These are phyloP conservation scores for Etheostoma spectabile DNA, from an alignment of 2,113 vertebrate genomes.

Conservation along the genomic window DNA sequence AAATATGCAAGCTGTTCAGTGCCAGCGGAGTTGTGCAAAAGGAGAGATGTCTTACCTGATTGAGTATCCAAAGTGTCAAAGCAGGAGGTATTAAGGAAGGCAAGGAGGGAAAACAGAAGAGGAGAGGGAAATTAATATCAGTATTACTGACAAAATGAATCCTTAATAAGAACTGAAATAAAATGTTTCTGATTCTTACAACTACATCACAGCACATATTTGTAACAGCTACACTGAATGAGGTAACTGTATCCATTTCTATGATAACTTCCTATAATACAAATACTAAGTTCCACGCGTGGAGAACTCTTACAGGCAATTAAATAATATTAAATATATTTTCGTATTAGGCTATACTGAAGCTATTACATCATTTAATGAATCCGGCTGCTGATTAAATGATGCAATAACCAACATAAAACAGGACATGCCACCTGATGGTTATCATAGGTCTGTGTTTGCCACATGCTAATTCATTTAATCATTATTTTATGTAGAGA, in stretches of 20 bases:
- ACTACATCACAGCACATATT: neutral
- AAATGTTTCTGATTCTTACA: neutral
- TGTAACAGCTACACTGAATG: neutral
- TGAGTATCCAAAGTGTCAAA: slow-evolving; percentile 36
- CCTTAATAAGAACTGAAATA: neutral
- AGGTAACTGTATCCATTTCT: neutral
- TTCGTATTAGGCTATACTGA: neutral
- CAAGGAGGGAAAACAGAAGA: slow-evolving; percentile 22
- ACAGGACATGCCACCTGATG: slow-evolving; percentile 18
- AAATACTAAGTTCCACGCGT: neutral
- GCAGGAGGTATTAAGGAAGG: slow-evolving; percentile 12
- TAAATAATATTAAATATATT: neutral
- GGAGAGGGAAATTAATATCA: slow-evolving; percentile 27
- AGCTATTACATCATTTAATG: slow-evolving; percentile 24
- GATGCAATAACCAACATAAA: slow-evolving; percentile 27
- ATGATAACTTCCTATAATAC: neutral
- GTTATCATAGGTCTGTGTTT: neutral
- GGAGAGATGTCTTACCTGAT: slow-evolving; percentile 69
- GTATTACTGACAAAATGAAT: neutral
- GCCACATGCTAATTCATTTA: neutral
- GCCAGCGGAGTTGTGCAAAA: slow-evolving; percentile 49
- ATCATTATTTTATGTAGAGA: neutral
- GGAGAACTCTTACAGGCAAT: neutral
- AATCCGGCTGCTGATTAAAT: slow-evolving; percentile 14
- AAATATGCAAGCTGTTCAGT: slow-evolving; percentile 58